These are phyloP conservation scores for Ips nitidus DNA, from an alignment of 1,140 invertebrate genomes.

Conservation along the genomic window DNA sequence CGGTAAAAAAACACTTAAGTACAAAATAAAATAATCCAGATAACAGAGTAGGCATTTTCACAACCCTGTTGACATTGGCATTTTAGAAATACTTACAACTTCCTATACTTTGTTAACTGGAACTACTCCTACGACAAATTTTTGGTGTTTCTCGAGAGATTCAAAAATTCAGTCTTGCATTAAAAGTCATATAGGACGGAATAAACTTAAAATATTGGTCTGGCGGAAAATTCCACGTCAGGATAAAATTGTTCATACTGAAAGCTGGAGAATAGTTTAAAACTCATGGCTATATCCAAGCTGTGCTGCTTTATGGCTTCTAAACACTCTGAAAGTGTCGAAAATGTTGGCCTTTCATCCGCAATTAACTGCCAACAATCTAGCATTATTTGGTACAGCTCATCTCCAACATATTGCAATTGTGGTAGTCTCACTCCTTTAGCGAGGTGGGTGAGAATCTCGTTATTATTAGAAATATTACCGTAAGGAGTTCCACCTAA, in stretches of 20 bases:
- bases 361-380: constrained; percentile 84
- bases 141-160: too few species aligned
- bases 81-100: too few species aligned
- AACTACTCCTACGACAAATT: too few species aligned
- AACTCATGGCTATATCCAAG: constrained; percentile 38
- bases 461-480: constrained; percentile 64
- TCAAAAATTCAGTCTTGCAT: background rate
- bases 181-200: background rate
- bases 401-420: constrained; percentile 69
- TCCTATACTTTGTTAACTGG: too few species aligned
- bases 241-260: constrained; percentile 50
- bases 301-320: constrained; percentile 38
- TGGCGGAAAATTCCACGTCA: constrained; percentile 45
- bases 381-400: constrained; percentile 78
- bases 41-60: too few species aligned
- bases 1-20: too few species aligned
- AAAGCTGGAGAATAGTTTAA: constrained; percentile 45
- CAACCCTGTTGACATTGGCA: too few species aligned
- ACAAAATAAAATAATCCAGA: too few species aligned
- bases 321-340: constrained; percentile 57
- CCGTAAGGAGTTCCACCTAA: constrained; percentile 75
- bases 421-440: constrained; percentile 71
- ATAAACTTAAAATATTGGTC: constrained; percentile 39
- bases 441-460: constrained; percentile 68
- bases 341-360: constrained; percentile 73